phyloP scores from a whole-genome alignment of 2,113 vertebrate genomes.

The Clarias gariepinus region DNA sequence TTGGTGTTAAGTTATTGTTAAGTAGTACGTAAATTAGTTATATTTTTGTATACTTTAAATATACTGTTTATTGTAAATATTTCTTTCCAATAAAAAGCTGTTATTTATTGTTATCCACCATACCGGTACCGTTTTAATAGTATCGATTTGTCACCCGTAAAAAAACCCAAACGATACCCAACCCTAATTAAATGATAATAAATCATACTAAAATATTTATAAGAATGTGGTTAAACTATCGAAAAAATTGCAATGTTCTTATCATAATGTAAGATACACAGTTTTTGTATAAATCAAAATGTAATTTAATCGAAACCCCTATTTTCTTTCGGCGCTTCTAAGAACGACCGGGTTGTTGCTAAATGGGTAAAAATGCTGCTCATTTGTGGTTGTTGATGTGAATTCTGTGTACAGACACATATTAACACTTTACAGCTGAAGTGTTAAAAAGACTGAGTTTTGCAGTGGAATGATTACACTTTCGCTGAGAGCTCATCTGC shows the following conservation, averaged over 20 bases:
- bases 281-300: neutral
- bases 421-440: constrained; percentile 1
- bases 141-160: too few species aligned
- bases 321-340: neutral
- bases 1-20: too few species aligned
- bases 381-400: neutral
- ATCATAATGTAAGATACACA: neutral
- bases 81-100: too few species aligned
- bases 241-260: too few species aligned
- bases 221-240: neutral
- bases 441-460: constrained; percentile 16
- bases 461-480: constrained; percentile 2
- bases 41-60: too few species aligned
- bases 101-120: too few species aligned
- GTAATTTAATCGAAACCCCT: neutral
- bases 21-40: too few species aligned
- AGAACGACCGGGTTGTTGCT: neutral
- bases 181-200: too few species aligned
- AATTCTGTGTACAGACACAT: constrained; percentile 1
- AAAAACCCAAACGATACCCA: too few species aligned
- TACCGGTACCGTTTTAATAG: too few species aligned
- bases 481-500: constrained; percentile 30
- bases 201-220: too few species aligned
- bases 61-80: too few species aligned
- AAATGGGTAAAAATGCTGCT: constrained; percentile 15